These are phyloP conservation scores for Geodia barretti DNA, from an alignment of 37 sponge, comb jelly and placozoan species.

Conservation along the genomic window DNA sequence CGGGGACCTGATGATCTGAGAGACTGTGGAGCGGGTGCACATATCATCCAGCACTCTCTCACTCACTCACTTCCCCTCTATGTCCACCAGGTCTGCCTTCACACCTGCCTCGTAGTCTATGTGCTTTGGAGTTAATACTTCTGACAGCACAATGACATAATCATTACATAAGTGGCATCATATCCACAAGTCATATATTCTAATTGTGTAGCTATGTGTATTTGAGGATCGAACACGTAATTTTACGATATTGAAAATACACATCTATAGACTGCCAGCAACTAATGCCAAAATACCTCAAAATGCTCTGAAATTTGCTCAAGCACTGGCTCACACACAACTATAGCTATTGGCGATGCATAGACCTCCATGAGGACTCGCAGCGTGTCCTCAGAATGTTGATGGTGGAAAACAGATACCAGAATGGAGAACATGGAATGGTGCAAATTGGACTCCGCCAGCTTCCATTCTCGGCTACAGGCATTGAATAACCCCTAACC, in stretches of 20 bases:
- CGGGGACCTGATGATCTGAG: no score
- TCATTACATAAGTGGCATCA: no score
- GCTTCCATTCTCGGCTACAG: constrained; percentile 89
- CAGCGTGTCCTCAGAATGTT: constrained; percentile 90
- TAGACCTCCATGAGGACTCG: constrained; percentile 94
- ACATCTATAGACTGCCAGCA: no score
- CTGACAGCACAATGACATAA: not conserved
- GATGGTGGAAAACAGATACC: constrained; percentile 88
- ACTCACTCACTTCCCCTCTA: no score
- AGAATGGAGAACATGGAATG: constrained; percentile 88
- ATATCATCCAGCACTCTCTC: no score
- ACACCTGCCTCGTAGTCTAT: not conserved
- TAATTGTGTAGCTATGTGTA: not conserved
- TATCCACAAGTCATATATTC: no score
- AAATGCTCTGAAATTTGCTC: not conserved
- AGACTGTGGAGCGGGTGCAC: not conserved
- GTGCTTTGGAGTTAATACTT: not conserved
- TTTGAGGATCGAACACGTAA: not conserved
- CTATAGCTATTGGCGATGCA: not conserved
- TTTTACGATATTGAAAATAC: no score
- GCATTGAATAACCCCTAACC: no score
- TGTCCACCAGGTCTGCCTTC: not conserved
- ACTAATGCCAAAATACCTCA: no score
- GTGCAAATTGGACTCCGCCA: constrained; percentile 99
- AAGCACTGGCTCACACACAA: not conserved